Evolutionary conservation across 2,888 invertebrate species (phyloP).

Genomic region (Diarsia rubi): DNA sequence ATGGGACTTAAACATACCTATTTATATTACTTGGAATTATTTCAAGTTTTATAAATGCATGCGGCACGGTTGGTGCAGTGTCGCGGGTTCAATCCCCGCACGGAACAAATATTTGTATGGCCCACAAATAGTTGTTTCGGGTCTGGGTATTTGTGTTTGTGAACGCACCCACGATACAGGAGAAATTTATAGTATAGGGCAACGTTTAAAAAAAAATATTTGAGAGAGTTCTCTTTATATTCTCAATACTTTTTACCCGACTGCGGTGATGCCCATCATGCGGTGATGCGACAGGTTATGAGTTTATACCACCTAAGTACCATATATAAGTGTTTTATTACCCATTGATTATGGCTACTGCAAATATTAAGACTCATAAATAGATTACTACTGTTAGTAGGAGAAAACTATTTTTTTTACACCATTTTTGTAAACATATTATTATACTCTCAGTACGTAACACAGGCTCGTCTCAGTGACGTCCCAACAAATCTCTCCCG

Average conservation of each 20-base stretch:
- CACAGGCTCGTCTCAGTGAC: neutral
- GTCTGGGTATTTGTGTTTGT: no score
- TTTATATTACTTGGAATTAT: constrained; percentile 15
- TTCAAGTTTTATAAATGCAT: neutral
- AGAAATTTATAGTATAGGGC: no score
- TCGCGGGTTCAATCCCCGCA: no score
- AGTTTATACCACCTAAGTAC: no score
- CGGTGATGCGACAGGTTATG: no score
- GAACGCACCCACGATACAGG: no score
- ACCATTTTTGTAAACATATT: neutral
- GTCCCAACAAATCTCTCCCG: constrained; percentile 26
- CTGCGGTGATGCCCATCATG: no score
- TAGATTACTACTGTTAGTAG: neutral
- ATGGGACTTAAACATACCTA: constrained; percentile 14
- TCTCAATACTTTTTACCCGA: neutral
- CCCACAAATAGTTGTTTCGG: no score
- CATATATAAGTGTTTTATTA: no score
- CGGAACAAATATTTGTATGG: no score
- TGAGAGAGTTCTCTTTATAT: neutral
- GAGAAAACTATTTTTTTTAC: neutral
- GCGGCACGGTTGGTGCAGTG: no score
- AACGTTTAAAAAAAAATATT: no score
- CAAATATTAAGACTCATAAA: neutral
- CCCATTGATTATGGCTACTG: neutral
- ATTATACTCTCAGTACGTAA: neutral